Conservation (phyloP, 2,113 vertebrate genomes). For the Aldabrachelys gigantea region DNA sequence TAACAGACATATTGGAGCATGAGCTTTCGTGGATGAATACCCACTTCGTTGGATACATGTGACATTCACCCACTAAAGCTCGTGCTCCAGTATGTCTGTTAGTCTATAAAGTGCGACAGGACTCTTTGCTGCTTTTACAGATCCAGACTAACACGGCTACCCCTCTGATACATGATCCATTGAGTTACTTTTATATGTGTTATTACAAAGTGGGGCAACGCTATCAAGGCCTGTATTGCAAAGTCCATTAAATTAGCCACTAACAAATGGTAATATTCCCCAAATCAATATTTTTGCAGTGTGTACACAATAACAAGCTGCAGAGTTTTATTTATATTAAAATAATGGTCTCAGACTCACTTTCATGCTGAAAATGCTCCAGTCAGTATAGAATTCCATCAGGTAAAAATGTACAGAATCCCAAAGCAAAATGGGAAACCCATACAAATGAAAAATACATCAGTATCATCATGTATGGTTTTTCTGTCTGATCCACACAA, state of each 20-base stretch:
- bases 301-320: neutral
- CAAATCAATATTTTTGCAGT: conserved; percentile 1
- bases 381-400: neutral
- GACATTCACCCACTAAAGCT: too few relatives aligned
- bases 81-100: too few relatives aligned
- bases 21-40: too few relatives aligned
- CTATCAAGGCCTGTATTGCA: neutral
- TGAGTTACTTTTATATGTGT: neutral
- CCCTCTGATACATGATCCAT: too few relatives aligned
- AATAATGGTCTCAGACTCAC: conserved; percentile 24
- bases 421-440: conserved; percentile 52
- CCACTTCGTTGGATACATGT: too few relatives aligned
- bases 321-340: conserved; percentile 31
- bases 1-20: too few relatives aligned
- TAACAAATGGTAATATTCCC: neutral
- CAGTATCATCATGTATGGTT: conserved; percentile 53
- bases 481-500: conserved; percentile 57
- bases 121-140: too few relatives aligned
- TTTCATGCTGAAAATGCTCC: neutral
- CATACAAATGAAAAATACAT: conserved; percentile 58
- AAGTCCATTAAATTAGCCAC: neutral
- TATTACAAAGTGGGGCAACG: neutral
- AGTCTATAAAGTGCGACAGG: too few relatives aligned
- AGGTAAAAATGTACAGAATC: conserved; percentile 17
- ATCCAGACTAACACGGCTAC: too few relatives aligned